phyloP scores from a whole-genome alignment of 2,888 invertebrate species.

The Tortrix viridana region DNA sequence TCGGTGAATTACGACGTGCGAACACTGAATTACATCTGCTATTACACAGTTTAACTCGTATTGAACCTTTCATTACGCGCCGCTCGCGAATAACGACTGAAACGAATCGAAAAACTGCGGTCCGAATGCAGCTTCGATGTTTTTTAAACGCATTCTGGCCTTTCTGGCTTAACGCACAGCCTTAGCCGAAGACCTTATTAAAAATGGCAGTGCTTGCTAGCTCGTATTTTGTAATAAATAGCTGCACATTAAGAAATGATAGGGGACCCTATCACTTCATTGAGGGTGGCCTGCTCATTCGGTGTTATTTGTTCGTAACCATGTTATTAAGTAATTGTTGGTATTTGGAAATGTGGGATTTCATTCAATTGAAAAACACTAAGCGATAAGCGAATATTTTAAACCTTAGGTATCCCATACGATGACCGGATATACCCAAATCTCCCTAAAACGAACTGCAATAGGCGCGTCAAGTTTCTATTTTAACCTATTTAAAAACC shows the following conservation, averaged over 20 bases:
- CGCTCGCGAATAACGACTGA: conserved; percentile 43
- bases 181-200: neutral
- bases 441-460: too few relatives aligned
- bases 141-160: conserved; percentile 19
- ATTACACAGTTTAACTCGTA: conserved; percentile 58
- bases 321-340: too few relatives aligned
- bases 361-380: too few relatives aligned
- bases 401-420: too few relatives aligned
- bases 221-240: neutral
- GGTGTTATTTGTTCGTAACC: too few relatives aligned
- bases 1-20: conserved; percentile 64
- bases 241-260: neutral
- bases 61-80: conserved; percentile 53
- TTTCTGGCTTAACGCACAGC: conserved; percentile 2
- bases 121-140: conserved; percentile 40
- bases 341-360: too few relatives aligned
- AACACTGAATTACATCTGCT: conserved; percentile 59
- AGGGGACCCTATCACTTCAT: neutral
- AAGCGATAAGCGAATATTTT: too few relatives aligned
- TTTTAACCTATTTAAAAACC: too few relatives aligned
- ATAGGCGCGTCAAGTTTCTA: too few relatives aligned
- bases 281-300: neutral
- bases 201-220: conserved; percentile 6
- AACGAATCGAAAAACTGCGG: conserved; percentile 55
- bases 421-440: too few relatives aligned